Evolutionary conservation across 2,113 vertebrate genomes (phyloP).

Genomic region (Aplodontia rufa): DNA sequence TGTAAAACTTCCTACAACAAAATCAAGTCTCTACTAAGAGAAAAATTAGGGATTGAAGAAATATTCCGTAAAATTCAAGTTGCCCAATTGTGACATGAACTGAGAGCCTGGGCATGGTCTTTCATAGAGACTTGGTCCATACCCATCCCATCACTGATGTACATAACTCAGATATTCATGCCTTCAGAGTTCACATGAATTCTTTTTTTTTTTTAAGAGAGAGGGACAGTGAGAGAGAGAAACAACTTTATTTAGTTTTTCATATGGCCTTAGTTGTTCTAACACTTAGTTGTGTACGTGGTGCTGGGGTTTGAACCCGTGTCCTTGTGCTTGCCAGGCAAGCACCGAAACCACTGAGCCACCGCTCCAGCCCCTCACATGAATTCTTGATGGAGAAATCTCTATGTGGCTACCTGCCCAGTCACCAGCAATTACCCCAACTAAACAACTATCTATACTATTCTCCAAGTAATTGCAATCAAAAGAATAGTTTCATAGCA

Average conservation of each 20-base stretch:
- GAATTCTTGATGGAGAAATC: background rate
- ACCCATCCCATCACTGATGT: background rate
- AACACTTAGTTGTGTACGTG: too few species aligned
- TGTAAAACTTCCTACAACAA: background rate
- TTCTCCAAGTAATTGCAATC: background rate
- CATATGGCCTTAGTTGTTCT: too few species aligned
- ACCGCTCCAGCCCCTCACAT: too few species aligned
- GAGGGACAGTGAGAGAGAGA: too few species aligned
- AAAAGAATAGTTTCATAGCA: background rate
- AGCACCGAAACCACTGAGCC: too few species aligned
- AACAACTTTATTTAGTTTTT: too few species aligned
- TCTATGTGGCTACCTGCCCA: background rate
- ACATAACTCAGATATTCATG: background rate
- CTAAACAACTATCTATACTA: background rate
- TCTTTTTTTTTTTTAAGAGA: too few species aligned
- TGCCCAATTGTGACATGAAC: background rate
- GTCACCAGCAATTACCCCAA: background rate
- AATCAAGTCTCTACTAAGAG: background rate
- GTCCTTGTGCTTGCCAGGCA: too few species aligned
- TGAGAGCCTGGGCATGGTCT: background rate
- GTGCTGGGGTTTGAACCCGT: too few species aligned
- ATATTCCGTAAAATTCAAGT: conserved; percentile 7
- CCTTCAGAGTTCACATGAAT: background rate
- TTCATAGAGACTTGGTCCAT: background rate
- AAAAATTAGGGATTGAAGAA: background rate